These are phyloP conservation scores for Hypanus sabinus DNA, from an alignment of 2,113 vertebrate species.

Conservation along the genomic window DNA sequence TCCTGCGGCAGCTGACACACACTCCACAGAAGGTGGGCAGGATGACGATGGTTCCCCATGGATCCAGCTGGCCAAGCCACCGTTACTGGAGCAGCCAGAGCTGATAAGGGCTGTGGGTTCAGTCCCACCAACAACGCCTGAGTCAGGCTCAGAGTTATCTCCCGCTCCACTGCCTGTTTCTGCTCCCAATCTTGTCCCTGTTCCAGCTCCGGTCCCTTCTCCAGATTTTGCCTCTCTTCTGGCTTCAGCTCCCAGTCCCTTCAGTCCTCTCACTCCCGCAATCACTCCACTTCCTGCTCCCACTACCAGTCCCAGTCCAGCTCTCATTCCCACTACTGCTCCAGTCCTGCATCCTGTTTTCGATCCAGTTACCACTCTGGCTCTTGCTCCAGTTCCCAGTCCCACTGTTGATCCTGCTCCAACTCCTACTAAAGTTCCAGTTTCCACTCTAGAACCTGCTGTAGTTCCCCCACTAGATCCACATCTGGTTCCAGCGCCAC, in stretches of 20 bases:
- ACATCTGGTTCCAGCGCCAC: background rate
- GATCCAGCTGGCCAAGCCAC: background rate
- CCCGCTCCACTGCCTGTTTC: fast-evolving
- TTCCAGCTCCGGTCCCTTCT: background rate
- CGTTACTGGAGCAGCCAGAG: background rate
- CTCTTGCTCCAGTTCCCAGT: background rate
- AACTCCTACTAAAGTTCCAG: background rate
- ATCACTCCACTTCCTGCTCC: background rate
- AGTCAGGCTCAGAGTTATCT: background rate
- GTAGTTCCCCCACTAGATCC: conserved; percentile 10
- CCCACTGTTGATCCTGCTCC: too few relatives aligned
- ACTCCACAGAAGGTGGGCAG: conserved; percentile 42
- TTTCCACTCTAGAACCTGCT: fast-evolving
- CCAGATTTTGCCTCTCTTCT: background rate
- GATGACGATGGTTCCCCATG: conserved; percentile 27
- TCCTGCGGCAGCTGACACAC: conserved; percentile 60
- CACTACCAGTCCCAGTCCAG: background rate
- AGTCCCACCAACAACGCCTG: too few relatives aligned
- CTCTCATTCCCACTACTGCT: too few relatives aligned
- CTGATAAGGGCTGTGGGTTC: background rate
- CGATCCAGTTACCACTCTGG: conserved; percentile 21
- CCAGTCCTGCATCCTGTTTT: background rate
- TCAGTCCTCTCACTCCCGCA: conserved; percentile 6
- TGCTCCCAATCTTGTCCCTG: fast-evolving
- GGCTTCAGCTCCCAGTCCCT: fast-evolving